Evolutionary conservation across 1,140 invertebrate species (phyloP).

Genomic region (Tetragnatha versicolor): DNA sequence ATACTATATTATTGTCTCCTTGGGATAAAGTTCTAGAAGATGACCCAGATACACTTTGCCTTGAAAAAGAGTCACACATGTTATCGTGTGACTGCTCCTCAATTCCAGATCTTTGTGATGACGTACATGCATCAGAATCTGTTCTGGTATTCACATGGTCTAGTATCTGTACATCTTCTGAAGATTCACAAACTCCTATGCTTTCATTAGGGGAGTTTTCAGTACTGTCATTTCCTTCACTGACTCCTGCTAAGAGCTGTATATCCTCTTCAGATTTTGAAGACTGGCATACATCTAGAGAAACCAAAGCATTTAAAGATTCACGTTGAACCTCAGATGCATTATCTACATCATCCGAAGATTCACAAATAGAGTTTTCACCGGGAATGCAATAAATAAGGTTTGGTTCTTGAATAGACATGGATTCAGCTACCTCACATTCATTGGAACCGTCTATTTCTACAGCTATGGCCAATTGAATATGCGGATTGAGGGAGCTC

Average conservation of each 20-base stretch:
- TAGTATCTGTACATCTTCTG: not conserved
- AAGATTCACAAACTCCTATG: constrained; percentile 22
- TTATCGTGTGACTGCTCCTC: not conserved
- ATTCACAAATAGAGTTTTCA: not conserved
- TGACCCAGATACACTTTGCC: not conserved
- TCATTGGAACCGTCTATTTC: constrained; percentile 26
- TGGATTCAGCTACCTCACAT: constrained; percentile 16
- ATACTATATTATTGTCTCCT: constrained; percentile 6
- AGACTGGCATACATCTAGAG: constrained; percentile 18
- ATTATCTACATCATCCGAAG: constrained; percentile 1
- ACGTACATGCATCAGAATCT: constrained; percentile 15
- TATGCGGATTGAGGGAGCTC: not conserved
- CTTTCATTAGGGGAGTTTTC: not conserved
- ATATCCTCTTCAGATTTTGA: not conserved
- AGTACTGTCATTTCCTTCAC: not conserved
- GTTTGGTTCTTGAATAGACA: not conserved
- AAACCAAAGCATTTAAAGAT: too few relatives aligned
- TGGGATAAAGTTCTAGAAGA: not conserved
- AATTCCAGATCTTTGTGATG: constrained; percentile 9
- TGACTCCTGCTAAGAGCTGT: not conserved
- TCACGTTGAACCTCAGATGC: too few relatives aligned
- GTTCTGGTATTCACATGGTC: not conserved
- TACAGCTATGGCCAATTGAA: not conserved
- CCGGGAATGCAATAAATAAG: not conserved
- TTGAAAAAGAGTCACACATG: constrained; percentile 16